Percentiles rank a stretch among this genome's conserved stretches.
Conservation (phyloP, 2,113 vertebrate species). For the Microtus richardsoni region DNA sequence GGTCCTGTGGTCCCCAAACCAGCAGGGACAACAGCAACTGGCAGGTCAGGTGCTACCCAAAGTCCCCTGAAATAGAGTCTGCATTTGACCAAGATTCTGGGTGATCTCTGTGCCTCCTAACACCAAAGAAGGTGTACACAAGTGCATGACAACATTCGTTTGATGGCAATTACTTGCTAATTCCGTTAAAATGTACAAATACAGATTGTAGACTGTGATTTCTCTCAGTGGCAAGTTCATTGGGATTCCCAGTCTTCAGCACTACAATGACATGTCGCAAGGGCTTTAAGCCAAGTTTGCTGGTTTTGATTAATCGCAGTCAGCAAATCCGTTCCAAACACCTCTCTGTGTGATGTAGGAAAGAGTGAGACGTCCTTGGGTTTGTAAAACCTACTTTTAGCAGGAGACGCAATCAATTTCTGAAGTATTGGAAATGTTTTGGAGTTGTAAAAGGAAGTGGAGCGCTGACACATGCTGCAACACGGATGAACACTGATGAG, state of each 20-base stretch:
- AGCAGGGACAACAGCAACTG: not conserved
- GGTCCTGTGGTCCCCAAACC: not conserved
- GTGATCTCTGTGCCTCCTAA: not conserved
- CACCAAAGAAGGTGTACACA: not conserved
- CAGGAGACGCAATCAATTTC: not conserved
- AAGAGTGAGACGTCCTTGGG: not conserved
- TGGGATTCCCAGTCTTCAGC: not conserved
- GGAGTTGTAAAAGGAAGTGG: not conserved
- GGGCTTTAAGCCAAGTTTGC: not conserved
- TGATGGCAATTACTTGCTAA: conserved; percentile 19
- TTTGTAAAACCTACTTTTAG: not conserved
- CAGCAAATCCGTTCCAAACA: not conserved
- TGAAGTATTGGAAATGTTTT: not conserved
- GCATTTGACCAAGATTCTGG: not conserved
- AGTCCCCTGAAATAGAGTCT: not conserved
- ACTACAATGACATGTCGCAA: not conserved
- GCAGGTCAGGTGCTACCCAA: too few species aligned
- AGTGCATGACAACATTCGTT: not conserved
- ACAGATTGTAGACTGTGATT: not conserved
- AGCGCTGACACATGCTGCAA: not conserved
- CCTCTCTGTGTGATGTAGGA: not conserved
- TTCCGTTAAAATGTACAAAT: not conserved
- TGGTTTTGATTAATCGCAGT: not conserved
- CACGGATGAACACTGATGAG: not conserved
- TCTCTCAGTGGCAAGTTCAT: not conserved